These are phyloP conservation scores for Nanorana parkeri DNA, from an alignment of 2,113 vertebrate species.

Conservation along the genomic window DNA sequence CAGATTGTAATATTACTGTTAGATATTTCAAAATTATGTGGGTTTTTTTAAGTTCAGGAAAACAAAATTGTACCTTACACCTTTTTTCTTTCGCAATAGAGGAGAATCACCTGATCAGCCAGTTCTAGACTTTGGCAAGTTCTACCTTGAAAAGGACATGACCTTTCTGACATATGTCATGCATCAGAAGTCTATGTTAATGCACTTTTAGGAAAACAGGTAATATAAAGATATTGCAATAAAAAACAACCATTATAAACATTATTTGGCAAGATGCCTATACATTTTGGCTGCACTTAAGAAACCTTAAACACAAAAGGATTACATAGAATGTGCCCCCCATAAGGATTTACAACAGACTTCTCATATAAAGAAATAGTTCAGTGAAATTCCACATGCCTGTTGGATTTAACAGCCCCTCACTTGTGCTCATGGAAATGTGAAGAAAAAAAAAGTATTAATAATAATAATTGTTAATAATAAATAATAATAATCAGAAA, in stretches of 20 bases:
- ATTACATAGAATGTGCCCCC: conserved; percentile 8
- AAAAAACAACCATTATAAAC: conserved; percentile 28
- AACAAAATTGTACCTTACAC: not conserved
- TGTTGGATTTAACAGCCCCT: not conserved
- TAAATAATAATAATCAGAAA: too few relatives aligned
- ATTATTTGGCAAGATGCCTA: conserved; percentile 28
- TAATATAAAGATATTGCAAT: conserved; percentile 65
- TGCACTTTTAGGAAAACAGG: conserved; percentile 82
- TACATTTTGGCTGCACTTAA: conserved; percentile 24
- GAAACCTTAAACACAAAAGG: not conserved
- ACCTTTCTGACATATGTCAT: conserved; percentile 77
- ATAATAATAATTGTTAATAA: too few relatives aligned
- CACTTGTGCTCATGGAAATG: not conserved
- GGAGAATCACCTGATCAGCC: conserved; percentile 77
- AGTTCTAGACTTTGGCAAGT: conserved; percentile 77
- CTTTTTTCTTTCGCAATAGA: conserved; percentile 68
- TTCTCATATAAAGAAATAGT: conserved; percentile 3
- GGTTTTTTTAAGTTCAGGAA: not conserved
- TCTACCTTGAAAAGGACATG: conserved; percentile 75
- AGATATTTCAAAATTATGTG: not conserved
- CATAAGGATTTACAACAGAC: not conserved
- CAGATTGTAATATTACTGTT: not conserved
- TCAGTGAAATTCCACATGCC: conserved; percentile 12
- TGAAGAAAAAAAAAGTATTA: not conserved
- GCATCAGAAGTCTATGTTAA: conserved; percentile 79